Evolutionary conservation across 1,140 invertebrate genomes (phyloP).

Genomic region (Panulirus ornatus): DNA sequence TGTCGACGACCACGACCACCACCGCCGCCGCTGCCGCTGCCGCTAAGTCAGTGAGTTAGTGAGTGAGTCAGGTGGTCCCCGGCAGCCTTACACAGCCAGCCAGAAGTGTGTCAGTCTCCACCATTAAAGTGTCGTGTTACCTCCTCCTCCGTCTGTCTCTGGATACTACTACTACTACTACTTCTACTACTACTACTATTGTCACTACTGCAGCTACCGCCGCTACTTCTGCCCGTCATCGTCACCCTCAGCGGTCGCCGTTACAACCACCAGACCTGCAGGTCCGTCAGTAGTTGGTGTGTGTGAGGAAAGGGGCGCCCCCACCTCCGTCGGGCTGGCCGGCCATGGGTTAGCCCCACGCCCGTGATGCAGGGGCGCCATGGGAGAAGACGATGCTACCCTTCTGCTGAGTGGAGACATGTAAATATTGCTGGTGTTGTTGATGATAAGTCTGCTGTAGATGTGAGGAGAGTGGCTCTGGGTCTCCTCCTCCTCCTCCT

Average conservation of each 20-base stretch:
- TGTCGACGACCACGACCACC: constrained; percentile 10
- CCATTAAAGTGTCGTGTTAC: background rate
- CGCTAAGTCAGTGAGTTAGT: background rate
- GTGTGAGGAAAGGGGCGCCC: too few species aligned
- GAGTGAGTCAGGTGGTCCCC: background rate
- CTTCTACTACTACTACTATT: background rate
- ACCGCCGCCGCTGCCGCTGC: too few species aligned
- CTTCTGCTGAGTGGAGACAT: constrained; percentile 60
- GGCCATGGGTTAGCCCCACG: constrained; percentile 57
- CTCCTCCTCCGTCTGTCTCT: background rate
- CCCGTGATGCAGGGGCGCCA: constrained; percentile 54
- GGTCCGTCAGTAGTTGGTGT: background rate
- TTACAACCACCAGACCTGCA: background rate
- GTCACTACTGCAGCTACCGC: background rate
- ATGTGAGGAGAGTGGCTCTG: constrained; percentile 1
- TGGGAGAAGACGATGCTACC: constrained; percentile 55
- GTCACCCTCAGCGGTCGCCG: background rate
- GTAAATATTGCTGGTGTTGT: constrained; percentile 34
- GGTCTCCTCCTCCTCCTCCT: too few species aligned
- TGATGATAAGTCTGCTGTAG: background rate
- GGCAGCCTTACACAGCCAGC: background rate
- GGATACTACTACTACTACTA: background rate
- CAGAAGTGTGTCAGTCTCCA: background rate
- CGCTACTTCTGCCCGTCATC: background rate
- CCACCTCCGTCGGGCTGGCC: background rate